Base-by-base conservation (phyloP, 2,888 invertebrate genomes). In the Nomada ruficornis region DNA sequence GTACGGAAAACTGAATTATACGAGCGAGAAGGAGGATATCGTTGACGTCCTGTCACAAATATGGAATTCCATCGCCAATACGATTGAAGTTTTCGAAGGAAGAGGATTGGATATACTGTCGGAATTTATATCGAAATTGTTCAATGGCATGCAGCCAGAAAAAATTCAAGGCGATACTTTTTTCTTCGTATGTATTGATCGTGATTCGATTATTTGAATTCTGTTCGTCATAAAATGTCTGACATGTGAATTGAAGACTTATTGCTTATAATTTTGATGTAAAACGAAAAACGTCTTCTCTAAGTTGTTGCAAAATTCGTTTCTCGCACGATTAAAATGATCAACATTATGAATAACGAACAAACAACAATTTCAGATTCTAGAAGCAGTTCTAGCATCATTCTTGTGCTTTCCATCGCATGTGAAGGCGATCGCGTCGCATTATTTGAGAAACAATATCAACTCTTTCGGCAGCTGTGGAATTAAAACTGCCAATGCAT, bases 41-140 rank as follows among this genome's bases (percentile, higher is more conserved):
- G 71, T 63, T 23, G 82, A 86, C 20, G 77, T 77, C 5, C 26
- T 91, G 11, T 70, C 59, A 0, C 82, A 89, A 68, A 84, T 90
- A 79, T 92, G 91, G 92, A 89, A 80, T 29, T 89, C 85, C 10
- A 69, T 91, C 4, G 83, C 81, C 3, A 77, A 81, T 57, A 84
- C 89, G 13, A 84, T 90, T 15, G 88, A 88, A 55, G 83, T 88
- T 29, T 87, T 86, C 23, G 90, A 91, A 44, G 90, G 86, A 26
- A 87, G 84, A 62, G 77, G 85, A 60, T 76, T 86, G 59, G 72
- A 83, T 67, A 77, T 92, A 65, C 18, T 91, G 29, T 85, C 88
- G 13, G 85, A 91, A 73, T 82, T 92, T n/a, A 63, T 87, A 36
- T 75, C 69, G 23, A 77, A 76, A 54, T n/a, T 92, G 5, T 76